Evolutionary conservation across 2,113 vertebrate genomes (phyloP).

Genomic region (western clawed frog (Xenopus tropicalis)): UCB_Xtro_10.0 CM004443.2:182507001-182507500

Average conservation of each 20-base stretch:
- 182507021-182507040: slow-evolving; percentile 49
- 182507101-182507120: slow-evolving; percentile 39
- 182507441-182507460: background rate
- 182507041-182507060: slow-evolving; percentile 55
- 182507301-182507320: slow-evolving; percentile 38
- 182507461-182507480: slow-evolving; percentile 30
- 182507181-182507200: slow-evolving; percentile 50
- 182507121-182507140: slow-evolving; percentile 1
- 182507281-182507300: slow-evolving; percentile 43
- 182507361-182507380: slow-evolving; percentile 47
- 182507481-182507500: slow-evolving; percentile 12
- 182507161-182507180: slow-evolving; percentile 23
- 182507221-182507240: background rate
- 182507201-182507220: slow-evolving; percentile 47
- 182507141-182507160: slow-evolving; percentile 42
- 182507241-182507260: slow-evolving; percentile 47
- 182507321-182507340: slow-evolving; percentile 31
- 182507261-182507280: slow-evolving; percentile 42
- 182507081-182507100: slow-evolving; percentile 38
- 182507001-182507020: slow-evolving; percentile 53
- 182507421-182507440: slow-evolving; percentile 28
- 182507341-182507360: slow-evolving; percentile 38
- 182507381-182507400: slow-evolving; percentile 42
- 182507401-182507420: slow-evolving; percentile 7
- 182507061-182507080: slow-evolving; percentile 44